Conservation (phyloP, 2,888 invertebrate species). For the Acronicta alni region DNA sequence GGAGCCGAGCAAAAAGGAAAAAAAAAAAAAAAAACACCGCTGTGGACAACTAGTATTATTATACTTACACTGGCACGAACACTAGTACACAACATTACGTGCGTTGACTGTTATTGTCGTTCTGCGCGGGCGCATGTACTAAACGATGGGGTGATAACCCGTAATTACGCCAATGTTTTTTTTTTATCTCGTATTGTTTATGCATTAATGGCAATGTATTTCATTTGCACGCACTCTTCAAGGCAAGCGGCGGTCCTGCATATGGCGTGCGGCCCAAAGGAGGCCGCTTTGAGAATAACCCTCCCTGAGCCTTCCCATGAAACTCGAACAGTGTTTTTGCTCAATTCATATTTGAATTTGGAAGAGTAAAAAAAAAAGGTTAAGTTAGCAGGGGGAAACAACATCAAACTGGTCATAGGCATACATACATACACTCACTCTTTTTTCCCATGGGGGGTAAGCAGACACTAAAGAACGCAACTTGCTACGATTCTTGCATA, state of each 20-base stretch:
- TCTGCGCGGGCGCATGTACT: constrained; percentile 33
- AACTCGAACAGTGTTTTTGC: background rate
- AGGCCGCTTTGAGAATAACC: constrained; percentile 27
- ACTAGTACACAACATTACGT: constrained; percentile 6
- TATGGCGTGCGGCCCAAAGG: constrained; percentile 14
- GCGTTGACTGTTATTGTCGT: constrained; percentile 20
- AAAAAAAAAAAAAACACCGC: too few relatives aligned
- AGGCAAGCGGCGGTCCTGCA: too few relatives aligned
- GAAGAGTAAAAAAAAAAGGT: too few relatives aligned
- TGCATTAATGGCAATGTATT: constrained; percentile 24
- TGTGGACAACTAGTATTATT: background rate
- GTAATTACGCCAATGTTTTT: constrained; percentile 44
- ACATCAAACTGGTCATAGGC: too few relatives aligned
- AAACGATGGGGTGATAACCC: constrained; percentile 31
- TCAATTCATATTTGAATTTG: too few relatives aligned
- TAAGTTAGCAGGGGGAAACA: too few relatives aligned
- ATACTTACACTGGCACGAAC: constrained; percentile 3
- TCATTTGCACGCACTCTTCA: constrained; percentile 26
- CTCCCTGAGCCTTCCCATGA: background rate
- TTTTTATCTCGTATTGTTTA: constrained; percentile 42
- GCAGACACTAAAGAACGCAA: too few relatives aligned
- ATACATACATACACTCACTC: too few relatives aligned
- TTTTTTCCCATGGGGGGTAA: too few relatives aligned
- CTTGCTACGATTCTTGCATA: too few relatives aligned
- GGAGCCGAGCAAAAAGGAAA: too few relatives aligned